phyloP scores from a whole-genome alignment of 2,797 vertebrate genomes.

The Takifugu ocellatus region DNA sequence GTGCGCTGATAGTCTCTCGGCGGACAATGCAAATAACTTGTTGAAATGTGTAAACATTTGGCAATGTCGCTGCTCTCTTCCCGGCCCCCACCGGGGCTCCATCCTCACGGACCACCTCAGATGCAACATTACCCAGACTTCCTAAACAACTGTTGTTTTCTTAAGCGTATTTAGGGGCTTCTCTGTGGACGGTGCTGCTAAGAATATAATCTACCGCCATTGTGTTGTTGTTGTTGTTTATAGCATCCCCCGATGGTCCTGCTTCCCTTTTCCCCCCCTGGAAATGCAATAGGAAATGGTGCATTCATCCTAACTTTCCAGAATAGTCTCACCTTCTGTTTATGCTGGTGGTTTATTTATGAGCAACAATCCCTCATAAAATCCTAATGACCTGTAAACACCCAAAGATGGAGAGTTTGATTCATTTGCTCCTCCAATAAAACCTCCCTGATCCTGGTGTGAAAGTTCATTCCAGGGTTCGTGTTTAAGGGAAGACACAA shows the following conservation, averaged over 20 bases:
- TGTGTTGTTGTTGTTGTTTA: constrained; percentile 29
- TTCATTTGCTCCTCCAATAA: constrained; percentile 39
- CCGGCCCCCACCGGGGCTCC: constrained; percentile 36
- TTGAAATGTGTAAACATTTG: constrained; percentile 74
- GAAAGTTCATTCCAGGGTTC: constrained; percentile 4
- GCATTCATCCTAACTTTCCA: constrained; percentile 4
- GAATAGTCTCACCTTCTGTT: constrained; percentile 31
- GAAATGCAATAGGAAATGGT: neutral
- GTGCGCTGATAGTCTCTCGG: constrained; percentile 71
- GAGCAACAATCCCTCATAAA: constrained; percentile 51
- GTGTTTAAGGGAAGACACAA: neutral
- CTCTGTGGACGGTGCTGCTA: constrained; percentile 30
- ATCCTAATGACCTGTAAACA: constrained; percentile 61
- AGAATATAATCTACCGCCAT: constrained; percentile 37
- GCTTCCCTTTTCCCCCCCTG: no score
- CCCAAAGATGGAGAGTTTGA: constrained; percentile 56
- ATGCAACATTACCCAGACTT: constrained; percentile 38
- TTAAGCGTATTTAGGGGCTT: constrained; percentile 40
- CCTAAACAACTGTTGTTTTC: constrained; percentile 54
- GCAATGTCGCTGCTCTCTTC: constrained; percentile 39
- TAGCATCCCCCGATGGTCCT: constrained; percentile 37
- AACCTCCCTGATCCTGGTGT: constrained; percentile 15
- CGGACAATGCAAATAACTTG: constrained; percentile 72
- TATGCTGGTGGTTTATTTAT: constrained; percentile 60
- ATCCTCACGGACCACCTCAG: constrained; percentile 61